Base-by-base conservation (phyloP, 2,888 invertebrate species). In the Stegophylla sp. region DNA sequence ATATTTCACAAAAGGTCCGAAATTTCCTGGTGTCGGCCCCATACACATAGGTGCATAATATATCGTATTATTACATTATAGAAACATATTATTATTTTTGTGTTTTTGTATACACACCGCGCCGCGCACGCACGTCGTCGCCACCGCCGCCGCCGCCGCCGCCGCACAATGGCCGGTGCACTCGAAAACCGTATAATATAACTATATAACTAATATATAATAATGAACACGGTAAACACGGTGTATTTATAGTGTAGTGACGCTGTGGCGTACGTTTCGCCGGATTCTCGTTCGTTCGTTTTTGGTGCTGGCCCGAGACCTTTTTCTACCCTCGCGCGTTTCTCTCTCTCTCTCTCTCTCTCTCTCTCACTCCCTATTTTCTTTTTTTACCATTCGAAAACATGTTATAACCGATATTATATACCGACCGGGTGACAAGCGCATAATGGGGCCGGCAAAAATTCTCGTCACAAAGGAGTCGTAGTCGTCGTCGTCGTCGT, bases 1-100 rank as follows among this genome's bases (percentile, higher is more conserved):
- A 77, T 77, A 56, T 77, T 77, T 67, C 77, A 77, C 77, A 77
- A 77, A 67, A 77, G 77, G 67, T 67, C 77, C 77, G 77, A 77
- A 77, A 77, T 77, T 67, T 77, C 45, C 67, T 77, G 77, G 77
- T 77, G 77, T 77, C 67, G 77, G 76, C 28, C 45, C 43, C 26
- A 43, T n/a, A 15, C 23, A 63, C 26, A 61, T n/a, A n/a, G n/a
- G n/a, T n/a, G n/a, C n/a, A n/a, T n/a, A n/a, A n/a, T n/a, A n/a
- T 3, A 43, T 53, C 74, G 74, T 75, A 76, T 76, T 76, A 76
- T 76, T 59, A 77, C 77, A 77, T 77, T 77, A 77, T 59, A 13
- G 77, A 59, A 77, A 77, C 77, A 67, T 77, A 48, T 67, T 41
- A 23, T 56, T 64, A 41, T 64, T 64, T 17, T 12, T 45, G 34